Base-by-base conservation (phyloP, 1,140 invertebrate genomes). In the Calycopis cecrops region DNA sequence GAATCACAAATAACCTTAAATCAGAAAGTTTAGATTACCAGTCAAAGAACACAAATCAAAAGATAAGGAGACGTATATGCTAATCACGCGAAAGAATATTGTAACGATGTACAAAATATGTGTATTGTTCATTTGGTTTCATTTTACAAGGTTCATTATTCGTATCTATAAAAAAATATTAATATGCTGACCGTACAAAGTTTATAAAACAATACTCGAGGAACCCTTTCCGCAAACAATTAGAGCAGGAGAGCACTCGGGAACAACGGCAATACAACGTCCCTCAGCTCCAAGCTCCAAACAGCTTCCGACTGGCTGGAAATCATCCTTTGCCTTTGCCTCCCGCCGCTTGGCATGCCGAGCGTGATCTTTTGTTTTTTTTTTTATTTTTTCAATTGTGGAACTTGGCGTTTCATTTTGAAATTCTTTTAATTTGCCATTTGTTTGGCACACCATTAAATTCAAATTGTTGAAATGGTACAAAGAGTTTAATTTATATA, bases 171-270 rank as follows among this genome's bases (percentile, higher is more conserved):
- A 28, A 28, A 28, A 28, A 28, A 28, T 3, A 28, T 3, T 3
- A 28, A 28, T 63, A 50, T 58, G 55, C 63, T 60, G 62, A 69
- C 71, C 67, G 55, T 81, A 73, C 63, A 65, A 76, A 73, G 38
- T 71, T 57, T 56, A 51, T 60, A 55, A 63, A 77, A 81, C 74
- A 81, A 81, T 79, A 79, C 71, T 81, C 65, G 65, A 74, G 59
- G 67, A 79, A 82, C 80, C 80, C 80, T 83, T 80, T 77, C 79
- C 71, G 79, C 80, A 82, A 84, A 86, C 83, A 84, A 86, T 86
- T 86, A 86, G 73, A 73, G 80, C 60, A 65, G 71, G 69, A 86
- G 83, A 73, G 80, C 78, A 53, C 80, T 62, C 47, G 60, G 53
- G 66, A 77, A 83, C 80, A 84, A 81, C 77, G 71, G 78, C 76